Base-by-base conservation (phyloP, 2,113 vertebrate species). In the Paracanthobrama guichenoti region DNA sequence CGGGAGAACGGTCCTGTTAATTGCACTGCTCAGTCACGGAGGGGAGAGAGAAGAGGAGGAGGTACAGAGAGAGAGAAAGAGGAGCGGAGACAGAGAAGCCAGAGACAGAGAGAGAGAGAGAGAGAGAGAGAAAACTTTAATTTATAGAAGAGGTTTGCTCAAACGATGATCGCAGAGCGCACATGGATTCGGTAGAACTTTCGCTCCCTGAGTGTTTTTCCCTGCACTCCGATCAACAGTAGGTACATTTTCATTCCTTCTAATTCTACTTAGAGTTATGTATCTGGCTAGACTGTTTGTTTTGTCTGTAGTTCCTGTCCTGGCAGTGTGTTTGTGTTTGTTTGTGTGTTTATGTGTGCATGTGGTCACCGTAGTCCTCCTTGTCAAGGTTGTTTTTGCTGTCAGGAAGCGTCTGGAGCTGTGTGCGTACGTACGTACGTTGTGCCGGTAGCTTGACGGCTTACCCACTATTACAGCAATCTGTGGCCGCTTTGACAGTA, bases 111-210 rank as follows among this genome's bases (percentile, higher is more conserved):
- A 31, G 31, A 31, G 31, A 31, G 87, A 62, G 77, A 90, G 86
- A 64, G 77, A 90, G 57, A 91, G 88, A 91, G 89, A 86, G 85
- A 91, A 88, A 87, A 67, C 95, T 98, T 98, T 96, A 94, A 93
- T 96, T 95, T 94, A 93, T 95, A 92, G 94, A 95, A 93, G 96
- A 96, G 95, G 95, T 87, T 88, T 92, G 91, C 93, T 90, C 94
- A 89, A 94, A 97, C 94, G 94, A 97, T 96, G 96, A 95, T 98
- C 93, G 94, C 94, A 95, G 95, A 93, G 93, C 94, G 95, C 96
- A 96, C 95, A 99, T 99, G 97, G 97, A 99, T 96, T 96, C 96
- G 94, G 97, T 98, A 98, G 97, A 97, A 98, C 97, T 96, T 94
- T 97, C 95, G 90, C 94, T 98, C 90, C 95, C 97, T 90, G 97